Evolutionary conservation across 2,888 invertebrate species (phyloP).

Genomic region (Pseudanteris insignis): DNA sequence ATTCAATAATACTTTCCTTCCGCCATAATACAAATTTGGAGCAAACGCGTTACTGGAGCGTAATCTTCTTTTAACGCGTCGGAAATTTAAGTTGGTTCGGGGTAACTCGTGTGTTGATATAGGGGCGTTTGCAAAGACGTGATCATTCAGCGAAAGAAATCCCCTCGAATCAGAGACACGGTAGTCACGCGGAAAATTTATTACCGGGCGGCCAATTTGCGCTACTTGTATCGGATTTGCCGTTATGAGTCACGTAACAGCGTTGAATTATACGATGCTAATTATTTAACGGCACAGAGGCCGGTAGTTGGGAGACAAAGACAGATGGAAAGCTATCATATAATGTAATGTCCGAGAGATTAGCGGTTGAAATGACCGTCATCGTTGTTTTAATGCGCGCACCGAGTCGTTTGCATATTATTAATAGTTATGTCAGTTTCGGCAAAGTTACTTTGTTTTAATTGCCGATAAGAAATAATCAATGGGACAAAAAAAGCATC

Average conservation of each 20-base stretch:
- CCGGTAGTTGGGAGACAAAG: constrained; percentile 16
- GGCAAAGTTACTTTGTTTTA: background rate
- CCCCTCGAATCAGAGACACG: constrained; percentile 8
- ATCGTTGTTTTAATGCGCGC: constrained; percentile 16
- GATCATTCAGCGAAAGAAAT: too few species aligned
- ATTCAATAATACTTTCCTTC: constrained; percentile 3
- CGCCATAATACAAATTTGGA: constrained; percentile 3
- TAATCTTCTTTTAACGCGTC: constrained; percentile 12
- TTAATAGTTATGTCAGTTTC: constrained; percentile 3
- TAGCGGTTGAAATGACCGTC: constrained; percentile 23
- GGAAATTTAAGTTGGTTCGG: constrained; percentile 4
- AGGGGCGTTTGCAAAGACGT: constrained; percentile 16
- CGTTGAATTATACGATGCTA: constrained; percentile 15
- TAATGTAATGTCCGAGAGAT: constrained; percentile 21
- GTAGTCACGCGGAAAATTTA: constrained; percentile 10
- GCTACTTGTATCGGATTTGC: constrained; percentile 15
- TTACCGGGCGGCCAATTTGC: constrained; percentile 11
- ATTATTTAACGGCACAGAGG: constrained; percentile 16
- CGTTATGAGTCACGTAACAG: constrained; percentile 18
- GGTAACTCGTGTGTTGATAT: constrained; percentile 6
- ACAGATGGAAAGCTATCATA: constrained; percentile 27
- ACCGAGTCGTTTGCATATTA: constrained; percentile 6
- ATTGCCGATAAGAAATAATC: background rate
- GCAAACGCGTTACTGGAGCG: constrained; percentile 8
- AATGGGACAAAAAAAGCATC: too few species aligned